Base-by-base conservation (phyloP, 1,140 invertebrate genomes). In the Musca domestica region DNA sequence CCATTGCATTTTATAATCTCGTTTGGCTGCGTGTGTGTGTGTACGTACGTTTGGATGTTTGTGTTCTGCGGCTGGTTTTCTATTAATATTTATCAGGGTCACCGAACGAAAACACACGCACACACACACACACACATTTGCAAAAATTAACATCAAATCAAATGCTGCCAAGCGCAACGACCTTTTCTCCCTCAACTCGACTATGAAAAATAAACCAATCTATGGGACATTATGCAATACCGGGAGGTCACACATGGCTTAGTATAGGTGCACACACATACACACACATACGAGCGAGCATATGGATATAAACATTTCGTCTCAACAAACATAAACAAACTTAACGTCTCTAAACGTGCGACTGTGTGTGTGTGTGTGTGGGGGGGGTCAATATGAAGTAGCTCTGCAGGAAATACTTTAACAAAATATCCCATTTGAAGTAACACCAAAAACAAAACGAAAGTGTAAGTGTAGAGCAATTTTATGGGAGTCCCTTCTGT, bases 131-230 rank as follows among this genome's bases (percentile, higher is more conserved):
- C 25, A 34, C 17, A 34, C 15, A 61, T 61, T 61, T 61, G 10
- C 14, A 30, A 61, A 61, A 61, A 61, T 61, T 61, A 61, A 41
- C 56, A 61, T 61, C 56, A 61, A 41, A 61, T 61, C 56, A 61
- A 20, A 41, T 61, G 56, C n/a, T 61, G 30, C 30, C 56, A 61
- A 61, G 56, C 56, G 56, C 56, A 61, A 61, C 56, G 56, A 61
- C 56, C 56, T 61, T 61, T 34, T 34, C n/a, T 61, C 14, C 27
- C 14, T 20, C 27, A 61, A 34, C 34, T 41, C 34, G 34, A 41
- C 34, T 41, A 12, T 41, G 34, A 41, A 41, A 56, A 56, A 61
- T 61, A 34, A 61, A 61, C 27, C 56, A 61, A 61, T 61, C 56
- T 34, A 61, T 19, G 27, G 56, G 17, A 61, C n/a, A 61, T 61